Base-by-base conservation (phyloP, 2,797 vertebrate species). In the Darevskia mixta region DNA sequence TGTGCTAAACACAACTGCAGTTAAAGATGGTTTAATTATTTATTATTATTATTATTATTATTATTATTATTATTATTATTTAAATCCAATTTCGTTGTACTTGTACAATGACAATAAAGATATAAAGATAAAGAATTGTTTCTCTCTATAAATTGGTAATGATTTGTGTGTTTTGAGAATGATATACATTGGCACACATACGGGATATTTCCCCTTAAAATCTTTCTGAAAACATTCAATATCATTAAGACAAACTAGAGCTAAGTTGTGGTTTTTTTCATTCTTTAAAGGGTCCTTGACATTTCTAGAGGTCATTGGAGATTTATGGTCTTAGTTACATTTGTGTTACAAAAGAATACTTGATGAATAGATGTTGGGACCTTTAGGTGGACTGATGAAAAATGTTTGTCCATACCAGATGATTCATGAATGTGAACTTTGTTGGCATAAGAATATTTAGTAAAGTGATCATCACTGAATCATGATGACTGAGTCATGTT, bases 391-490 rank as follows among this genome's bases (percentile, higher is more conserved):
- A 83, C 29, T 78, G 75, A 64, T 92, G 32, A 64, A 77, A 91
- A 92, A 35, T 84, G 86, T 88, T 90, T 93, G 88, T 83, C 71
- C 25, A 77, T 86, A 94, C 94, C 86, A 61, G 91, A 88, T 93
- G 92, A 94, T 93, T 95, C 88, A 93, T 90, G 90, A 93, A 95
- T 90, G 90, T 94, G 84, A 73, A 82, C 5, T 93, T 94, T 96
- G 90, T 85, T 88, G 15, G 1, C 35, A 89, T 9, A 78, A 92
- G 88, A 95, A 90, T 82, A 92, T 94, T 95, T 88, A 90, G 79
- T 92, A 90, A 93, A 96, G 94, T 92, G 91, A 90, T 96, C 94
- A 95, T 96, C 94, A 55, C 95, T 97, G 96, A 93, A 97, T 96
- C 95, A 93, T 91, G 93, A 93, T 95, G 17, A 25, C 8, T 95